A percentile compares a stretch with the other conserved stretches of the same genome.
Conservation (phyloP, 64 coral and sea anemone genomes). For the Acropora tenuis region DNA sequence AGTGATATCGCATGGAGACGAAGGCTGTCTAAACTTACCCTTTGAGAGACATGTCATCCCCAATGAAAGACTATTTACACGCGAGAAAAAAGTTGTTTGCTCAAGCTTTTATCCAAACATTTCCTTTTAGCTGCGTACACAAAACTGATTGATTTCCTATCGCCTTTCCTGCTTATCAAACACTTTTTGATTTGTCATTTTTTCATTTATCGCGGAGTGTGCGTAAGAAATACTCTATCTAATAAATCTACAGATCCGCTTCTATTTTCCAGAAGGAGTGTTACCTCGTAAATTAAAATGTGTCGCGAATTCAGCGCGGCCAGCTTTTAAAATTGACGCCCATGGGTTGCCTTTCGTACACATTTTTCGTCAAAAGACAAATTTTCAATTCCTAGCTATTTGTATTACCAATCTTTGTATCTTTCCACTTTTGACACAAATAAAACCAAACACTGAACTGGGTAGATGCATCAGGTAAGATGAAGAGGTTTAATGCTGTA, state of each 20-base stretch:
- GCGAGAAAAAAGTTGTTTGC: neutral
- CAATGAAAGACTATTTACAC: neutral
- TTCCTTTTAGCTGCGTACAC: neutral
- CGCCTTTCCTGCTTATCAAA: neutral
- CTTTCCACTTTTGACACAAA: slow-evolving; percentile 1
- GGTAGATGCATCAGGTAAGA: neutral
- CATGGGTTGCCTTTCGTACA: neutral
- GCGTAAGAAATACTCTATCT: neutral
- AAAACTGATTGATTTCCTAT: neutral
- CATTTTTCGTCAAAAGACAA: neutral
- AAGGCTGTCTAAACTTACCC: neutral
- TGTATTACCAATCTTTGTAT: slow-evolving; percentile 3
- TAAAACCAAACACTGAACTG: neutral
- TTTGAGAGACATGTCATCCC: neutral
- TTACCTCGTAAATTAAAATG: neutral
- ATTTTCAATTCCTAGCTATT: neutral
- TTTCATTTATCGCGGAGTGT: neutral
- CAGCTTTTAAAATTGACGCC: neutral
- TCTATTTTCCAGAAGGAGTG: neutral
- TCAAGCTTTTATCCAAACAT: slow-evolving; percentile 10
- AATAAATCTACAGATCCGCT: neutral
- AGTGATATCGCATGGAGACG: neutral
- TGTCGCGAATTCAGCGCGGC: neutral
- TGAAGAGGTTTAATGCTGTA: neutral
- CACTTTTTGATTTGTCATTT: neutral